Conservation (phyloP, 2,888 invertebrate genomes). For the Exephanes ischioxanthus region DNA sequence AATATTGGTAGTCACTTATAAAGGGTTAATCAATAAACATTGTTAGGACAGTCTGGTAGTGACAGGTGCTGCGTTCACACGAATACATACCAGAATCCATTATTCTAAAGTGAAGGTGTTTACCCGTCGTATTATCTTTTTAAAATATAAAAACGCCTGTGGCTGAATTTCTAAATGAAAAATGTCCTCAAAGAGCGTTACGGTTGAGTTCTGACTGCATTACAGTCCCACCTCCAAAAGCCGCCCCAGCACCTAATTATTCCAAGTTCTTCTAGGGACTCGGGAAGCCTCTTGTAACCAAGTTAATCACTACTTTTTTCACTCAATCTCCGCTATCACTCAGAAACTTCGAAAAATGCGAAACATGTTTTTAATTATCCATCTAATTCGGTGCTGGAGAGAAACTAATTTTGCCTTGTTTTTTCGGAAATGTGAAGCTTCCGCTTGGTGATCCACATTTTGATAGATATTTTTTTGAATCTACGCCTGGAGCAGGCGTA, state of each 20-base stretch:
- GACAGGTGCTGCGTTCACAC: not conserved
- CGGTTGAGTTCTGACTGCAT: too few relatives aligned
- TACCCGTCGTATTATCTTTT: not conserved
- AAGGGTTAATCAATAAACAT: not conserved
- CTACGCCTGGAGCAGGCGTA: not conserved
- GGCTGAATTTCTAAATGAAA: too few relatives aligned
- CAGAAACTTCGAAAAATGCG: not conserved
- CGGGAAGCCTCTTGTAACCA: not conserved
- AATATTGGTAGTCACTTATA: too few relatives aligned
- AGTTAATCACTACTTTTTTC: not conserved
- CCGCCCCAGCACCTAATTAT: too few relatives aligned
- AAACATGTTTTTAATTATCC: not conserved
- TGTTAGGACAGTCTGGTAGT: not conserved
- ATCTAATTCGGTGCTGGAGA: not conserved
- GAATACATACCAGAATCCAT: not conserved
- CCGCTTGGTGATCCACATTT: not conserved
- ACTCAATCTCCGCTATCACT: not conserved
- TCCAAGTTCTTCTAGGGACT: too few relatives aligned
- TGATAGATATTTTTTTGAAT: not conserved
- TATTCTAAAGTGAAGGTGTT: not conserved
- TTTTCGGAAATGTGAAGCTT: not conserved
- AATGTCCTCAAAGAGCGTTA: too few relatives aligned
- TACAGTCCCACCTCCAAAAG: too few relatives aligned
- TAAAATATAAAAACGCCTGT: too few relatives aligned
- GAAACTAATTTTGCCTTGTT: not conserved